Evolutionary conservation across 2,797 vertebrate genomes (phyloP), one percentile per base, ranked within the genome.

Genomic region (Molothrus aeneus): DNA sequence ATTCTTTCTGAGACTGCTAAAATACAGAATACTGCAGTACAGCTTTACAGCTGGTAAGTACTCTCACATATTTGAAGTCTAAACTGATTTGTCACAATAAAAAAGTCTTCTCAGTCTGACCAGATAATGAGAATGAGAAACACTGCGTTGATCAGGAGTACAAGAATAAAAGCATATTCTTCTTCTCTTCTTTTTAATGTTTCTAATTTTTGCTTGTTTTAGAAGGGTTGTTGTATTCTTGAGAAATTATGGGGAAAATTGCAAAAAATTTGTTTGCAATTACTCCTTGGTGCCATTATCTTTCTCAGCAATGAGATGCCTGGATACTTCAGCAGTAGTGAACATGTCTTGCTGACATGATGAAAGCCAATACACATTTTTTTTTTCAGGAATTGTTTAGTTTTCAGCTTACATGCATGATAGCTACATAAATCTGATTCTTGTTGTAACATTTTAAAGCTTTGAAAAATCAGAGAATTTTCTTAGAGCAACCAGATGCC

Each of bases 41-140:
- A 86, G 47, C 54, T 90, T 83, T 65, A 25, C 29, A 65, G 29
- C 42, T 90, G 87, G 50, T 90, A 63, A 92, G 61, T 69, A 34
- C 25, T 51, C 16, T 80, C 22, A 36, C 54, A 17, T 78, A 74
- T 74, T 81, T 86, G 47, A 66, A 82, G 70, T 68, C 59, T 40
- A 74, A 85, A 54, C 29, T 26, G 4, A 64, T 74, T 50, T 86
- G 3, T 66, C 50, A 16, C 36, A 56, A 22, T 80, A 29, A 34
- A 68, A 79, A 79, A 47, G 5, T 40, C 18, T 79, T 10, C 13
- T 61, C 34, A 43, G 31, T 74, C 65, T 89, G 54, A 71, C 47
- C 54, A 80, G 38, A 72, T 31, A 51, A 63, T 43, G n/a, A 83
- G 51, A 79, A 54, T 40, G 34, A 61, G 83, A 42, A 90, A 63